Percentiles rank a stretch among this genome's conserved stretches.
Conservation (phyloP, 2,113 vertebrate genomes). For the Orcinus orca region DNA sequence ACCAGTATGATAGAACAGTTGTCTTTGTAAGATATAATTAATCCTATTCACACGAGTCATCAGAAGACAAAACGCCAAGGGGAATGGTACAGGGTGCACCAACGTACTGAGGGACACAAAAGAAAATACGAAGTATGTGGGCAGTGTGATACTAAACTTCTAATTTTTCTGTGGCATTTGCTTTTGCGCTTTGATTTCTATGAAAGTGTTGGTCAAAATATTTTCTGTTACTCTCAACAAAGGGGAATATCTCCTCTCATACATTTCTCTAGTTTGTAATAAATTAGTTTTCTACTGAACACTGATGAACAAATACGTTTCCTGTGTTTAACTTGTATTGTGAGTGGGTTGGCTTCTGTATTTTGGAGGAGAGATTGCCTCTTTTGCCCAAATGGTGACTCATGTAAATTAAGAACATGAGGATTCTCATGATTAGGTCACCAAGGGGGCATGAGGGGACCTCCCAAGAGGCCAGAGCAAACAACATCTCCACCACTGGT, state of each 20-base stretch:
- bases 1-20: background rate
- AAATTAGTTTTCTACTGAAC: background rate
- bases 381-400: constrained; percentile 63
- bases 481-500: constrained; percentile 38
- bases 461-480: constrained; percentile 58
- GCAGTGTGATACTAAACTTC: background rate
- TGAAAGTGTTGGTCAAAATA: background rate
- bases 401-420: constrained; percentile 66
- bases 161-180: background rate
- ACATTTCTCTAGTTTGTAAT: background rate
- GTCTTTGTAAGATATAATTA: background rate
- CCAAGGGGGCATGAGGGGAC: constrained; percentile 60
- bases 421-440: constrained; percentile 54
- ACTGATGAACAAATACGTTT: background rate
- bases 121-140: background rate
- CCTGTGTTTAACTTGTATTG: constrained; percentile 56
- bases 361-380: constrained; percentile 45
- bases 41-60: background rate
- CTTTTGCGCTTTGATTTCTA: constrained; percentile 7
- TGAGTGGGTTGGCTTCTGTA: constrained; percentile 49
- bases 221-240: background rate
- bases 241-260: background rate
- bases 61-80: background rate
- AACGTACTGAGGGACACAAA: background rate
- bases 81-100: background rate